phyloP scores from a whole-genome alignment of 30 jellyfish, hydroid and myxozoan genomes.

The Hydra vulgaris region DNA sequence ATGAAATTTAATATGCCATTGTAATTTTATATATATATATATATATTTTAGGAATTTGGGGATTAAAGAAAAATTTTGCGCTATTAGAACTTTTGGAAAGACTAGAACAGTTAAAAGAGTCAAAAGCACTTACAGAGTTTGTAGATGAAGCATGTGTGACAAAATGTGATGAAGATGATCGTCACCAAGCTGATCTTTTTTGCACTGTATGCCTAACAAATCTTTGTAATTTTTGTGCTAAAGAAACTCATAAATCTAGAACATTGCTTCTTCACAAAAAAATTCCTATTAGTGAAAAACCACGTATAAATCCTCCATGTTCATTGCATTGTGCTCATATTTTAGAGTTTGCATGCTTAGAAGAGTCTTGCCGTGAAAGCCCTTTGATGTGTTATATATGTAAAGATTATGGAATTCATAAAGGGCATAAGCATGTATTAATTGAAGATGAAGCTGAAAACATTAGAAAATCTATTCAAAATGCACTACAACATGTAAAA shows the following conservation, averaged over 20 bases:
- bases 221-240: constrained; percentile 59
- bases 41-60: constrained; percentile 61
- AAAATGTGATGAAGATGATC: constrained; percentile 80
- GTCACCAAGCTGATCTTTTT: constrained; percentile 50
- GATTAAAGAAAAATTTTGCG: constrained; percentile 82
- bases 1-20: not conserved
- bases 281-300: constrained; percentile 77
- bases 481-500: constrained; percentile 77
- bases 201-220: constrained; percentile 86
- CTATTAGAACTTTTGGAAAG: constrained; percentile 72
- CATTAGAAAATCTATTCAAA: constrained; percentile 57
- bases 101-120: constrained; percentile 28
- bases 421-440: constrained; percentile 89
- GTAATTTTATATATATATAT: not conserved
- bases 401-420: constrained; percentile 89
- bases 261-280: constrained; percentile 63
- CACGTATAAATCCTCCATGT: constrained; percentile 83
- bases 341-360: constrained; percentile 87
- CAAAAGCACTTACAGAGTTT: constrained; percentile 7
- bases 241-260: constrained; percentile 53
- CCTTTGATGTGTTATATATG: constrained; percentile 93
- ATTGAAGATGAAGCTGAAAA: constrained; percentile 83
- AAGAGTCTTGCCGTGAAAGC: constrained; percentile 62
- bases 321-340: constrained; percentile 81
- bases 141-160: constrained; percentile 19